Evolutionary conservation across 1,140 invertebrate species (phyloP).

Genomic region (Aricia agestis): DNA sequence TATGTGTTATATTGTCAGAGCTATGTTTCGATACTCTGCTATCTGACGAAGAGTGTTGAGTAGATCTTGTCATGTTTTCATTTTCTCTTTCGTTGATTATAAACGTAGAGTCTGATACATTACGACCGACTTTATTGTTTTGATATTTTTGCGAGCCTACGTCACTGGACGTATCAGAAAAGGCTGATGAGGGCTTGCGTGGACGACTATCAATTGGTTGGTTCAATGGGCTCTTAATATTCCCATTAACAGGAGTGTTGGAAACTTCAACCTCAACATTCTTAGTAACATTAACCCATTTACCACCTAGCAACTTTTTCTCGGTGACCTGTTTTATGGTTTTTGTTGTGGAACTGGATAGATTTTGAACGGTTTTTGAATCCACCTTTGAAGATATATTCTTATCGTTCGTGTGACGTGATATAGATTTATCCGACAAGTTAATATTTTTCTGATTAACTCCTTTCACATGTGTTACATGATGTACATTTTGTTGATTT

Average conservation of each 20-base stretch:
- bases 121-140: neutral
- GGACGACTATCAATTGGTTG: constrained; percentile 16
- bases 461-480: neutral
- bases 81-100: constrained; percentile 5
- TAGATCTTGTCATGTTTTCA: neutral
- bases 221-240: constrained; percentile 26
- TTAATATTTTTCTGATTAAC: constrained; percentile 21
- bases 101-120: constrained; percentile 1
- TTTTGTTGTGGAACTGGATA: constrained; percentile 52
- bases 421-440: constrained; percentile 30
- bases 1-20: neutral
- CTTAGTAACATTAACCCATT: constrained; percentile 62
- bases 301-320: constrained; percentile 64
- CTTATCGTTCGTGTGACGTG: constrained; percentile 40
- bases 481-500: constrained; percentile 21
- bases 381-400: constrained; percentile 44
- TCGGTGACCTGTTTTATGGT: constrained; percentile 65
- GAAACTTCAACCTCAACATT: constrained; percentile 55
- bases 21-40: neutral
- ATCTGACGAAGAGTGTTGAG: neutral
- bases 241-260: constrained; percentile 25
- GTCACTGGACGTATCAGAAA: neutral
- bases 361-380: constrained; percentile 43
- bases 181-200: neutral
- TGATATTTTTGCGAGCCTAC: neutral